A percentile compares a stretch with the other conserved stretches of the same genome.
Evolutionary conservation across 2,797 vertebrate species (phyloP).

Genomic region (Bryconaethiops microstoma): DNA sequence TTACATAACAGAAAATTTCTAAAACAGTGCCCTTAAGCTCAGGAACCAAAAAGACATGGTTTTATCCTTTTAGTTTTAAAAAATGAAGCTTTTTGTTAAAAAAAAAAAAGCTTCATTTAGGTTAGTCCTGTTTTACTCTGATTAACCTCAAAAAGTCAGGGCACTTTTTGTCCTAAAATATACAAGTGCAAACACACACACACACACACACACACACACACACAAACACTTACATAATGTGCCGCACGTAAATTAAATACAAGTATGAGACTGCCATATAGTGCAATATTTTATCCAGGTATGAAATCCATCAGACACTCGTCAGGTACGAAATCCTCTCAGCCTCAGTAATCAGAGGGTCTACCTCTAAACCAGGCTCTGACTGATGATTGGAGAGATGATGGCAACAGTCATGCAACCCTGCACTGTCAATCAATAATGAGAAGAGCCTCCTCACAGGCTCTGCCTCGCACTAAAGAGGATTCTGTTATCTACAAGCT

Average conservation of each 20-base stretch:
- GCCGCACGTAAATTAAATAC: background rate
- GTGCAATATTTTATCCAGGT: background rate
- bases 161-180: no score
- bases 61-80: no score
- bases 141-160: no score
- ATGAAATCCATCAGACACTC: constrained; percentile 28
- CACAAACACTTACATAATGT: no score
- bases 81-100: no score
- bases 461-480: background rate
- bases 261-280: constrained; percentile 7
- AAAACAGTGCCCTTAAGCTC: no score
- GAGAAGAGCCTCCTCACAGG: constrained; percentile 12
- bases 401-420: constrained; percentile 31
- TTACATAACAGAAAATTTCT: no score
- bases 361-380: constrained; percentile 36
- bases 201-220: background rate
- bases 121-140: no score
- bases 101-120: no score
- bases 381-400: constrained; percentile 39
- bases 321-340: constrained; percentile 3
- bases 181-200: background rate
- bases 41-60: no score
- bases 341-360: constrained; percentile 21
- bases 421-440: constrained; percentile 27
- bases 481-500: constrained; percentile 16